Base-by-base conservation (phyloP, 2,113 vertebrate species). In the Paedocypris sp. region DNA sequence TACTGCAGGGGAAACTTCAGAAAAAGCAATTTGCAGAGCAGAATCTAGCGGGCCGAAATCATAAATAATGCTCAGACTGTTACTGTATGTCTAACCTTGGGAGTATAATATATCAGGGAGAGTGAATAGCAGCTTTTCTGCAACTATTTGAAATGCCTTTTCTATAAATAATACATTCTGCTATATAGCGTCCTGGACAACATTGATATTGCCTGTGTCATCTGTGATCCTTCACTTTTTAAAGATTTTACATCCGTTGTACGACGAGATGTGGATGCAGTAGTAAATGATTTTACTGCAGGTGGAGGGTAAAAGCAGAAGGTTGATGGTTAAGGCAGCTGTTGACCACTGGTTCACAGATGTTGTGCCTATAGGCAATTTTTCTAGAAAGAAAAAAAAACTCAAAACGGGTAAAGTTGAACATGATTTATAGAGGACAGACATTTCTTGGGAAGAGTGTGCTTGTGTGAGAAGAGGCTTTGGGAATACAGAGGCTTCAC, bases 341-440 rank as follows among this genome's bases (percentile, higher is more conserved):
- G 51, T 26, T 39, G 43, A 57, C 58, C 62, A 38, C 16, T 43
- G 19, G 51, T 38, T 58, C 60, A 66, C 39, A 53, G 59, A 66
- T 39, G 45, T 52, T 29, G 6, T 32, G 46, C 41, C 63, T 59
- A 25, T 33, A 42, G 46, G 45, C 36, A 51, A 38, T 48, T 35
- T 39, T 9, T 62, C 18, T 18, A 16, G 39, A 22, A 16, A 51
- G 33, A 41, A n/a, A 11, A 12, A 8, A 9, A 42, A 19, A 32
- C 38, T 10, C 15, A 36, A 23, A 49, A 61, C 7, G 19, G 29
- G 13, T 31, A 23, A 31, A 38, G 26, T 54, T 10, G 25, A 46
- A 41, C 33, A 54, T 48, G 62, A 64, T 51, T 60, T 65, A 53
- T 59, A 38, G 54, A 45, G 57, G 25, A 31, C 48, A 31, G 39